Base-by-base conservation (phyloP, 2,888 invertebrate genomes). In the Phengaris alcon region DNA sequence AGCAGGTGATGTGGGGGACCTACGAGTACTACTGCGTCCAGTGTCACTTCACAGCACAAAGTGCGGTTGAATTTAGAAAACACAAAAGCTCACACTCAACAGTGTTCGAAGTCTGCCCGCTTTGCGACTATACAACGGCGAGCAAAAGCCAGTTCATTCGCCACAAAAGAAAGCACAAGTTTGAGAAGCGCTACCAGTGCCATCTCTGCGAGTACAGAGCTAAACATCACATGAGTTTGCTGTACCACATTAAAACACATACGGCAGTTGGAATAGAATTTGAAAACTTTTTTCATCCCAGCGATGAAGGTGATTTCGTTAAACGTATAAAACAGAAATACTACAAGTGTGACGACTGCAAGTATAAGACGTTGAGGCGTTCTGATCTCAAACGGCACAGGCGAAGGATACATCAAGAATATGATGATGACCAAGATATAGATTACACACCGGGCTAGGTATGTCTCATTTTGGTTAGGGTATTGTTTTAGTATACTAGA, bases 191-290 rank as follows among this genome's bases (percentile, higher is more conserved):
- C 0, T 89, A 79, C 77, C 84, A 85, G 35, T 91, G 91, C 5
- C 85, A 87, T 0, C n/a, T 88, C 0, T 91, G 92, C 44, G 83
- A 83, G 0, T 91, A 87, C 46, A 82, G 81, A n/a, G 89, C 91
- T 0, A 83, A 83, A 0, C 89, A 90, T 22, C 84, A 84, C 51
- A 90, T 91, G 90, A 88, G 87, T 44, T 35, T 92, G 0, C 79
- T 88, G 0, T 90, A 89, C 69, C 92, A 93, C 75, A 15, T 92
- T 6, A 87, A 87, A 13, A 81, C 84, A 0, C 91, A 92, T 12
- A 76, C 76, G 0, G 74, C 74, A 6, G 35, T 74, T 2, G 77
- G 64, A 3, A 78, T 77, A 35, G 79, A 80, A 44, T 85, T 84
- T 69, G 77, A 78, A 0, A 80, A 80, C 68, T 86, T 84, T 9